Evolutionary conservation across 2,888 invertebrate species (phyloP), one percentile per base, ranked within the genome.

Genomic region (Hemaris fuciformis): DNA sequence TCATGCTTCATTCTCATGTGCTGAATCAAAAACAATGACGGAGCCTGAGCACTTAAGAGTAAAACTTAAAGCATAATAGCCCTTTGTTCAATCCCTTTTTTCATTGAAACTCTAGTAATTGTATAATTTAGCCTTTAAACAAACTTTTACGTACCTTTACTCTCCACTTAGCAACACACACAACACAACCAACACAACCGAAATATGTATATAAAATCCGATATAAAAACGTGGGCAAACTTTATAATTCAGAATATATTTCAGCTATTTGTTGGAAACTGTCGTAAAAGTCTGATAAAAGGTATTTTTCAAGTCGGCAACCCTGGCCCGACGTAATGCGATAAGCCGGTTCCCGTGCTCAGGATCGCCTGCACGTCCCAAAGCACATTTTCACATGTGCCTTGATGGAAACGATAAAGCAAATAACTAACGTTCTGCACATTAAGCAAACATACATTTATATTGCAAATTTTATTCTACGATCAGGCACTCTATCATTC

Each of bases 341-440:
- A 78, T 78, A 80, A 80, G 73, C 76, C 67, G 63, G 71, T 62
- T 63, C 53, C 62, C 59, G 42, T 66, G 64, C 56, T 45, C 66
- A 59, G 69, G 62, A 77, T 75, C 75, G 74, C 56, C 59, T 65
- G 65, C 74, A 75, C 73, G 74, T 79, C 57, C 58, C 61, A 61
- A 59, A 73, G 68, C 73, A 72, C 72, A 76, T 77, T 78, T 72
- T 71, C 74, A 72, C 71, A 71, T 74, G 70, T 64, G 71, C 73
- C 69, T 68, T 65, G 66, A 70, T 70, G n/a, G 72, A 68, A 68
- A 66, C 69, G 71, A 72, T 74, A 72, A 72, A 69, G 62, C 61
- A 68, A 72, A 76, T 70, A 71, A 60, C 53, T 41, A 41, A 22
- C 38, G 41, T 22, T 60, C 23, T 41, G 66, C 64, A 59, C 63